Evolutionary conservation across 2,113 vertebrate species (phyloP).

Genomic region (Eonycteris spelaea): DNA sequence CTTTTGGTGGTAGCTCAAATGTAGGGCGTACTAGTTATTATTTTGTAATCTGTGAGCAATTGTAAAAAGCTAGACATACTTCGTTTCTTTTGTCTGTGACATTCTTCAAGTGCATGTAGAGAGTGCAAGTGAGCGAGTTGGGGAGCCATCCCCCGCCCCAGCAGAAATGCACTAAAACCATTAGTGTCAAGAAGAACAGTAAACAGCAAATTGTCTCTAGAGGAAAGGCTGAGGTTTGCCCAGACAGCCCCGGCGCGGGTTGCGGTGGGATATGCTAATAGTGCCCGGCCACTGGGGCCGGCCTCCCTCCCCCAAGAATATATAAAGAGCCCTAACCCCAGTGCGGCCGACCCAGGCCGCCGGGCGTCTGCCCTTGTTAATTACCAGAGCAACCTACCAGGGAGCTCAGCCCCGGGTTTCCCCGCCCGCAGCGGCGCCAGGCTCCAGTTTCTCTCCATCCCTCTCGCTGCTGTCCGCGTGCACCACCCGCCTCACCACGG

Average conservation of each 20-base stretch:
- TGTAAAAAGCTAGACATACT: neutral
- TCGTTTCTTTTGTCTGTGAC: neutral
- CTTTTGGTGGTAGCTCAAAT: neutral
- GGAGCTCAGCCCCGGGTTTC: neutral
- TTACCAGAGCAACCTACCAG: conserved; percentile 70
- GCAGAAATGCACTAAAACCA: conserved; percentile 42
- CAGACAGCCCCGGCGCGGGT: conserved; percentile 78
- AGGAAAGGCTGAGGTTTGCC: conserved; percentile 70
- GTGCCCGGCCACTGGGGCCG: conserved; percentile 86
- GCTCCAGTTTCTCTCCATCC: neutral
- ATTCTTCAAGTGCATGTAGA: neutral
- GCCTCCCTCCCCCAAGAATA: conserved; percentile 85
- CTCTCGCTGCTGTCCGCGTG: neutral
- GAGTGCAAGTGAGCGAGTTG: neutral
- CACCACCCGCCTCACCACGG: neutral
- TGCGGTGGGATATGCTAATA: conserved; percentile 93
- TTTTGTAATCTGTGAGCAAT: neutral
- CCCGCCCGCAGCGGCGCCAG: neutral
- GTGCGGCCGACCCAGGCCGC: conserved; percentile 81
- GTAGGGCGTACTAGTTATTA: neutral
- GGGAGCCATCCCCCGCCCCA: neutral
- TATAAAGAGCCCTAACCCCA: conserved; percentile 86
- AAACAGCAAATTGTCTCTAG: conserved; percentile 73
- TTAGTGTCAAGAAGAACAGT: conserved; percentile 52
- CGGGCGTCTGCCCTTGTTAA: conserved; percentile 79